A percentile compares a stretch with the other conserved stretches of the same genome.
phyloP scores from a whole-genome alignment of 2,113 vertebrate genomes.

The Pelobates fuscus region DNA sequence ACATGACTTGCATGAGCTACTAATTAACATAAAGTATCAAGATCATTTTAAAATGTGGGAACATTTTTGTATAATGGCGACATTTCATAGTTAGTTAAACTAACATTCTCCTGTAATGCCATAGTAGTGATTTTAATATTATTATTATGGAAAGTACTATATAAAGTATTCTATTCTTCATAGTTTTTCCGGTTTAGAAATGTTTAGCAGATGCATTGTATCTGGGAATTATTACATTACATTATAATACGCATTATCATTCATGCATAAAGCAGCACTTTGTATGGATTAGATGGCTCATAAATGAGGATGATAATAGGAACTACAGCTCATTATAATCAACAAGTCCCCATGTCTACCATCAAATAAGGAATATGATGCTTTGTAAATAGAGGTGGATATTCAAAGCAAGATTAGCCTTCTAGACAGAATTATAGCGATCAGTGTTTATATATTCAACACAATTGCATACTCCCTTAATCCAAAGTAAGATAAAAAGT shows the following conservation, averaged over 20 bases:
- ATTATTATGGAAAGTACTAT: too few species aligned
- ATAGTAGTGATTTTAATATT: too few species aligned
- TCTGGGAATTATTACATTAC: neutral
- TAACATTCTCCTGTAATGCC: too few species aligned
- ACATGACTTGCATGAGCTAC: too few species aligned
- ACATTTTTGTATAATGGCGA: too few species aligned
- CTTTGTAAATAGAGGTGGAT: neutral
- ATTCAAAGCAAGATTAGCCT: neutral
- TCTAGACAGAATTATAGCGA: neutral
- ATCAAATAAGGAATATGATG: neutral
- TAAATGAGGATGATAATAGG: neutral
- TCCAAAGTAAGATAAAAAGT: neutral
- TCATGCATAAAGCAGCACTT: neutral
- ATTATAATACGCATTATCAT: too few species aligned
- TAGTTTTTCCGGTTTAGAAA: too few species aligned
- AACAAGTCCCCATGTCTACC: neutral
- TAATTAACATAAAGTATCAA: too few species aligned
- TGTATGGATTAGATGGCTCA: neutral
- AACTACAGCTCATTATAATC: neutral
- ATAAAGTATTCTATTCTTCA: too few species aligned
- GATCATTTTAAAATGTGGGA: too few species aligned
- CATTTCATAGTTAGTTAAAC: too few species aligned
- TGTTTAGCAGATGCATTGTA: neutral
- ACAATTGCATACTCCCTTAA: neutral
- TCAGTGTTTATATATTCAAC: neutral